Evolutionary conservation across 2,797 vertebrate species (phyloP).

Genomic region (Spondyliosoma cantharus): DNA sequence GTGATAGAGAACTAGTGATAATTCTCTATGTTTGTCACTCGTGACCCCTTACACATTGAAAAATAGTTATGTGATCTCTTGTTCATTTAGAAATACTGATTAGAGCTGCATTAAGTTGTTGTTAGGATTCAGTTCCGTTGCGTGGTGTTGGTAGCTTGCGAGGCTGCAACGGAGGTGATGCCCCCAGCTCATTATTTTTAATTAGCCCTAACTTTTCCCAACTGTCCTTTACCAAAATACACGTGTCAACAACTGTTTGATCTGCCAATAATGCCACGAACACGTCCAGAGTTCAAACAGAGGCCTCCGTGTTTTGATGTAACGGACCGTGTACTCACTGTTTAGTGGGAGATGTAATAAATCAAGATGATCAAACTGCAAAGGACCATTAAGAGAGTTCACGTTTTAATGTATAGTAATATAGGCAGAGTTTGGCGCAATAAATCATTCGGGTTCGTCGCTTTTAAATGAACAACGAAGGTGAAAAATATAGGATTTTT

Average conservation of each 20-base stretch:
- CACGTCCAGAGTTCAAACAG: neutral
- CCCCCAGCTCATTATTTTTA: slow-evolving; percentile 58
- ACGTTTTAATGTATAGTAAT: neutral
- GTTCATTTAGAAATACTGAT: slow-evolving; percentile 7
- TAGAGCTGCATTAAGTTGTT: neutral
- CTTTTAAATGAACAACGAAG: slow-evolving; percentile 3
- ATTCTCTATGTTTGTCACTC: neutral
- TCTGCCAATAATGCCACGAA: slow-evolving; percentile 3
- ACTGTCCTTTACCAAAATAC: slow-evolving; percentile 12
- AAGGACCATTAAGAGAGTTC: neutral
- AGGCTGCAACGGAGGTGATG: slow-evolving; percentile 1
- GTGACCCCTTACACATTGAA: neutral
- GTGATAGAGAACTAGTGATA: neutral
- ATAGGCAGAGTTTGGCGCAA: neutral
- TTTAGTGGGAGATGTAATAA: slow-evolving; percentile 3
- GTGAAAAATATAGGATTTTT: neutral
- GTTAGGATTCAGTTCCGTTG: neutral
- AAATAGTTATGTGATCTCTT: neutral
- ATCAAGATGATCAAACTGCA: slow-evolving; percentile 6
- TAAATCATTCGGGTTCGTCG: neutral
- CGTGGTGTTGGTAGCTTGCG: neutral
- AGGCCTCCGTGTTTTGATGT: neutral
- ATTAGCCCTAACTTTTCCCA: slow-evolving; percentile 31
- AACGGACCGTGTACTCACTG: neutral
- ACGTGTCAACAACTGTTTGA: slow-evolving; percentile 29